phyloP scores from a whole-genome alignment of 1,140 invertebrate species.

The Globodera rostochiensis region DNA sequence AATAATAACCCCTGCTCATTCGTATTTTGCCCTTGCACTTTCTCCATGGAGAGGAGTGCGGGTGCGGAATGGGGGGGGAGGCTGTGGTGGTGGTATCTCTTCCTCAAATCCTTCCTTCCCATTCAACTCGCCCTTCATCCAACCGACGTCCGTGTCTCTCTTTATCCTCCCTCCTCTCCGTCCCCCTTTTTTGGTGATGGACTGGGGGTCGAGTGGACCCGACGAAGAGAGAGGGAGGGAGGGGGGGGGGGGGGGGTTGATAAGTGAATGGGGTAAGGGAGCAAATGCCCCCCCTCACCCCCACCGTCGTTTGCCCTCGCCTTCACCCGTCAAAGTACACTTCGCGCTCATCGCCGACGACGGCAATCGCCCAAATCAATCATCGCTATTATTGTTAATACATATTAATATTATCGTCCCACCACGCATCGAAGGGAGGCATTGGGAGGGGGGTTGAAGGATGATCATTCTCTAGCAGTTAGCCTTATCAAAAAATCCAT shows the following conservation, averaged over 20 bases:
- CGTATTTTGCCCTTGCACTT: neutral
- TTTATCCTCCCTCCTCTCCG: too few relatives aligned
- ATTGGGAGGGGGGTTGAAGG: neutral
- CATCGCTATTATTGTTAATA: neutral
- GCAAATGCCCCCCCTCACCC: neutral
- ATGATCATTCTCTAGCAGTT: neutral
- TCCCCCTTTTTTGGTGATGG: neutral
- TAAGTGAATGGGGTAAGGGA: neutral
- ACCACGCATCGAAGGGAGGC: neutral
- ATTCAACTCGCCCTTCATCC: too few relatives aligned
- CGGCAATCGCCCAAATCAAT: neutral
- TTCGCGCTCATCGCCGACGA: neutral
- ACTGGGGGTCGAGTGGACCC: neutral
- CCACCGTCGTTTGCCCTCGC: neutral
- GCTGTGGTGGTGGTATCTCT: neutral
- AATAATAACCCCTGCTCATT: neutral
- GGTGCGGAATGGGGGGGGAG: too few relatives aligned
- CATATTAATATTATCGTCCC: neutral
- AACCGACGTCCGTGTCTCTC: too few relatives aligned
- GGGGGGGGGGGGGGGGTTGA: neutral
- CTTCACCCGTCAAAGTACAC: neutral
- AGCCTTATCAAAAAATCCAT: conserved; percentile 3
- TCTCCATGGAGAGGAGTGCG: neutral
- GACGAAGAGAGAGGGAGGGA: neutral
- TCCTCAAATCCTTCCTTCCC: neutral